Evolutionary conservation across 2,797 vertebrate species (phyloP).

Genomic region (Hippocampus kuda): DNA sequence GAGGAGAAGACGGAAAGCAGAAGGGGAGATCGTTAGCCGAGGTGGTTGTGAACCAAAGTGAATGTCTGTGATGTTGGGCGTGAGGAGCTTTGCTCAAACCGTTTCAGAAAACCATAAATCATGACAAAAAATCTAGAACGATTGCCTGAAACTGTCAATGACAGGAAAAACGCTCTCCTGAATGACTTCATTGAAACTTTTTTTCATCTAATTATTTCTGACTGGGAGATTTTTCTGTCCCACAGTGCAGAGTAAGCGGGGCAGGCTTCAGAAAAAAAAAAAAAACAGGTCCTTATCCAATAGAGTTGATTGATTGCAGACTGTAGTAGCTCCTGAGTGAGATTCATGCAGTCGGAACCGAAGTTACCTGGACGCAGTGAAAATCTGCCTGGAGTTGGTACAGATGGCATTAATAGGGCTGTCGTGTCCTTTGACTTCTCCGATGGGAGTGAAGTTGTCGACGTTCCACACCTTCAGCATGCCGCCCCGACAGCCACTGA

Average conservation of each 20-base stretch:
- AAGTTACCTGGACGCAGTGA: conserved; percentile 90
- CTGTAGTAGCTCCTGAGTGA: background rate
- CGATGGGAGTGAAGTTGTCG: conserved; percentile 87
- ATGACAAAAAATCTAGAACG: no score
- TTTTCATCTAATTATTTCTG: background rate
- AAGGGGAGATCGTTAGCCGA: background rate
- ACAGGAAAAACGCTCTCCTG: background rate
- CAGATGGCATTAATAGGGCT: conserved; percentile 97
- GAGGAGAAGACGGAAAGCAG: conserved; percentile 14
- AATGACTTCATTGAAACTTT: background rate
- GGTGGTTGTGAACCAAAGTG: background rate
- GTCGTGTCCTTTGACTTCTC: conserved; percentile 91
- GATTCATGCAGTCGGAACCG: background rate
- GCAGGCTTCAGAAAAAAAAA: background rate
- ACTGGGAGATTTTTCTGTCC: background rate
- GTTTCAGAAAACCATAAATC: background rate
- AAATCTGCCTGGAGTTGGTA: conserved; percentile 89
- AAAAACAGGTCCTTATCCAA: background rate
- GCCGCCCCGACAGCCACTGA: conserved; percentile 88
- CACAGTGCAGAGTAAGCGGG: background rate
- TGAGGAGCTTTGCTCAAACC: no score
- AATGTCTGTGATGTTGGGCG: no score
- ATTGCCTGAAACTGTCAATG: no score
- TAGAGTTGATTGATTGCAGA: background rate
- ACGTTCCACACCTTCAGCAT: conserved; percentile 95